Conservation (phyloP, 2,113 vertebrate genomes). For the Bagarius yarrelli region DNA sequence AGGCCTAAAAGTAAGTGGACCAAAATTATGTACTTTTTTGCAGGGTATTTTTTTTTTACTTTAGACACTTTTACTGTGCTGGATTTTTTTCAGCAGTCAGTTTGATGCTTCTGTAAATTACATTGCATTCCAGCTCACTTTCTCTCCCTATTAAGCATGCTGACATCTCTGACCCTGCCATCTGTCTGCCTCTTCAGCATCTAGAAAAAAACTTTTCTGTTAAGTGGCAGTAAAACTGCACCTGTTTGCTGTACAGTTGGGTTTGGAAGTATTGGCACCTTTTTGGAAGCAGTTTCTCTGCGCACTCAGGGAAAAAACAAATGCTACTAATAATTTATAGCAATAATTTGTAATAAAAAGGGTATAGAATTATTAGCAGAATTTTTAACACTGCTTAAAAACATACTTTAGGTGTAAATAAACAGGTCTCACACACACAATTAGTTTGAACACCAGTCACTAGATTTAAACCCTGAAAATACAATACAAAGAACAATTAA, state of each 20-base stretch:
- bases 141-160: neutral
- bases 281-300: neutral
- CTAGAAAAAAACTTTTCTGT: neutral
- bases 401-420: no score
- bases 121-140: neutral
- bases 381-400: no score
- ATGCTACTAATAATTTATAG: neutral
- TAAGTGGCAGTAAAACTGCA: constrained; percentile 6
- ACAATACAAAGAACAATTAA: no score
- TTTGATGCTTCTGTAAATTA: neutral
- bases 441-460: no score
- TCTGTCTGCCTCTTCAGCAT: neutral
- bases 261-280: neutral
- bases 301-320: neutral
- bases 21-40: neutral
- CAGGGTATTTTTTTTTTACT: neutral
- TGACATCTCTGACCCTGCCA: neutral
- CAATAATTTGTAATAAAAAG: no score
- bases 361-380: no score
- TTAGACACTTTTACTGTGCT: neutral
- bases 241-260: neutral
- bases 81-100: neutral
- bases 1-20: neutral
- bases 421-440: no score
- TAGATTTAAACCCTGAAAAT: no score